Percentiles rank a stretch among this genome's conserved stretches.
Evolutionary conservation across 2,113 vertebrate species (phyloP).

Genomic region (Malurus alboscapulatus): DNA sequence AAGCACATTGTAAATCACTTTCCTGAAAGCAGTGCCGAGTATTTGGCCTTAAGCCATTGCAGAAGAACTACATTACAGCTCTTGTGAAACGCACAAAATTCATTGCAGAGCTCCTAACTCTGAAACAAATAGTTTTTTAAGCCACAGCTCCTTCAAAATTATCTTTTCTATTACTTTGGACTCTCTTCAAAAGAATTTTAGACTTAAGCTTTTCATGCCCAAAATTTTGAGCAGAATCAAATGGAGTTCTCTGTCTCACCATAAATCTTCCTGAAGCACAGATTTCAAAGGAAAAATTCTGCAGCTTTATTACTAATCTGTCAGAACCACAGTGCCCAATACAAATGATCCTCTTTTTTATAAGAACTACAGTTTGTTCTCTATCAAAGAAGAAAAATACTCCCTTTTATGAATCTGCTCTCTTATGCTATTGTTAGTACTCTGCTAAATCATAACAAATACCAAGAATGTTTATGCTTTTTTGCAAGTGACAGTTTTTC

Average conservation of each 20-base stretch:
- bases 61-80: background rate
- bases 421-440: background rate
- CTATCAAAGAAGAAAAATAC: background rate
- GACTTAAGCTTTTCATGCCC: background rate
- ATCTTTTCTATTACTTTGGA: slow-evolving; percentile 20
- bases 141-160: background rate
- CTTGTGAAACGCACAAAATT: background rate
- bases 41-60: background rate
- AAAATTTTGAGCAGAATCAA: slow-evolving; percentile 14
- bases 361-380: background rate
- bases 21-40: background rate
- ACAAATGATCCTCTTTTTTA: background rate
- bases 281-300: slow-evolving; percentile 11
- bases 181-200: slow-evolving; percentile 24
- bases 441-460: background rate
- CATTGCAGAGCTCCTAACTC: background rate
- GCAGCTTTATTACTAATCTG: slow-evolving; percentile 13
- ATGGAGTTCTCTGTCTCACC: background rate
- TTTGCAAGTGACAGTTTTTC: background rate
- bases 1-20: background rate
- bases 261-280: slow-evolving; percentile 2
- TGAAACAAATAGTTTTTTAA: slow-evolving; percentile 9
- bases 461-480: background rate
- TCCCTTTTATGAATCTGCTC: background rate
- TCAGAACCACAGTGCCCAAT: background rate